phyloP scores from a whole-genome alignment of 1,140 invertebrate genomes.

The Hyles vespertilio region DNA sequence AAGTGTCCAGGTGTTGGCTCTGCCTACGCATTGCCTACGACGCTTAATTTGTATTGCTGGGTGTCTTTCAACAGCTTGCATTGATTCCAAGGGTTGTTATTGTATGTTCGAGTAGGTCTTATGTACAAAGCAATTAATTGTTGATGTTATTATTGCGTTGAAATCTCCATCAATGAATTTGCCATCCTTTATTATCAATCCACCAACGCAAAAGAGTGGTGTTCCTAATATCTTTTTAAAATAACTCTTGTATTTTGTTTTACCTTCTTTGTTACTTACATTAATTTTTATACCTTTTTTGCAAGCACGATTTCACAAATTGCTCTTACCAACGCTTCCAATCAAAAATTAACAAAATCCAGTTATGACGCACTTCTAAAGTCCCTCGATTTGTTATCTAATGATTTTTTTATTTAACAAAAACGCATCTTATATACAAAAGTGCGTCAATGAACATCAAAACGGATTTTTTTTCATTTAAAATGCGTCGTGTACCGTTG shows the following conservation, averaged over 20 bases:
- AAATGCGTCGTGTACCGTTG: slow-evolving; percentile 13
- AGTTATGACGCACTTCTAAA: neutral
- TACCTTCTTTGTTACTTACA: too few species aligned
- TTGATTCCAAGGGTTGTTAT: too few species aligned
- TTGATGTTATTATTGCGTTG: too few species aligned
- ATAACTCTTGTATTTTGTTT: too few species aligned
- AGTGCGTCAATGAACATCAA: slow-evolving; percentile 33
- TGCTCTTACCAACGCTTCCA: neutral
- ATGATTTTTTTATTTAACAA: slow-evolving; percentile 34
- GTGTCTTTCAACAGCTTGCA: neutral
- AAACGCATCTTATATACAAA: slow-evolving; percentile 35
- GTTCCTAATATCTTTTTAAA: too few species aligned
- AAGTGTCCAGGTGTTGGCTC: slow-evolving; percentile 48
- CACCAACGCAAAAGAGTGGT: too few species aligned
- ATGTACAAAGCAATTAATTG: too few species aligned
- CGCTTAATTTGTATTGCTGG: neutral
- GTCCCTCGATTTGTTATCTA: neutral
- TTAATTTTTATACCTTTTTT: too few species aligned
- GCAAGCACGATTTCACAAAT: neutral
- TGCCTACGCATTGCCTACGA: neutral
- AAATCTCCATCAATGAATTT: too few species aligned
- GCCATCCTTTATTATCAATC: too few species aligned
- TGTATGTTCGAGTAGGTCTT: too few species aligned
- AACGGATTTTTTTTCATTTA: slow-evolving; percentile 8
- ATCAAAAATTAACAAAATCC: neutral